Evolutionary conservation across 2,797 vertebrate species (phyloP), one percentile per base, ranked within the genome.

Genomic region (Antrozous pallidus): DNA sequence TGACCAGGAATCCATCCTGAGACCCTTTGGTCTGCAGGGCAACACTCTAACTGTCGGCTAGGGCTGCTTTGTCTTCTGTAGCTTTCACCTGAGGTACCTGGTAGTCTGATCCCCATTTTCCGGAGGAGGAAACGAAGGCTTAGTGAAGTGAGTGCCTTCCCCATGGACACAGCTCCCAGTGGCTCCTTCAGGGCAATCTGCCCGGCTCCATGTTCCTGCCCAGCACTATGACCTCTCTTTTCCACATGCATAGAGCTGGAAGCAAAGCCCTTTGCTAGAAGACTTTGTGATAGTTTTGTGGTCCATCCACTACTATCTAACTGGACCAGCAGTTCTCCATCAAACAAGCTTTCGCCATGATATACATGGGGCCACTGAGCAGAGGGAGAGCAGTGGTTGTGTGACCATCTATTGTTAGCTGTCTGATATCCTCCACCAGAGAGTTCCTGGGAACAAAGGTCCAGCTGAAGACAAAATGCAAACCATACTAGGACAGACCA

Each of bases 361-460:
- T 40, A 31, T 5, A 20, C 0, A 0, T 2, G 36, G 51, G 24
- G 2, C 4, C 9, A 12, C 8, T 0, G 24, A n/a, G 13, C 47
- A 69, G 28, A 78, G 65, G 2, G 42, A 42, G 18, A 71, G 26
- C 4, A 1, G 24, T 31, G 36, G 47, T 8, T 40, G 78, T 31
- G 28, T 40, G 12, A 24, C 14, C 6, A 16, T 31, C 18, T 40
- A 20, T 18, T 71, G 13, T 47, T 17, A 51, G 8, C 65, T 70
- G 18, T 42, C 54, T 58, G n/a, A 18, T 38, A 12, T 24, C 38
- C 8, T 13, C 18, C 56, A 58, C 0, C 18, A 47, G 85, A 63
- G 45, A 71, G 11, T 81, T 67, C 58, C 12, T 2, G 56, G 54
- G 89, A 70, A 75, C 42, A 28, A 61, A 28, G 16, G 6, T 38